These are phyloP conservation scores for Drosophila ustulata DNA, from an alignment of 2,888 invertebrate genomes.

Conservation along the genomic window DNA sequence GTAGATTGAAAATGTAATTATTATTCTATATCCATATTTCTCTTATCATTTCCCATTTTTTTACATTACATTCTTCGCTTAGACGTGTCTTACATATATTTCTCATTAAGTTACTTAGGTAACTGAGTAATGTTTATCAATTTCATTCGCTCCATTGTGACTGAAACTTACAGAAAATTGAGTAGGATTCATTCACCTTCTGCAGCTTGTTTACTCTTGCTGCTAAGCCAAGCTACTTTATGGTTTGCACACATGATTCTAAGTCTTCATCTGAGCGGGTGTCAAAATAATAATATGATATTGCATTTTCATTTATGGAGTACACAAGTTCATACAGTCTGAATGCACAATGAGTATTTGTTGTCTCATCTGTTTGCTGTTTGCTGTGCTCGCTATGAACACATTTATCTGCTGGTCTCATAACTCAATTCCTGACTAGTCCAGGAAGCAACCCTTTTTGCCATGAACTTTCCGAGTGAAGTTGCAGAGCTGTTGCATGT, in stretches of 20 bases:
- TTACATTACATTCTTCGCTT: too few species aligned
- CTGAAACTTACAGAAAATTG: neutral
- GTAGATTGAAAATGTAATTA: too few species aligned
- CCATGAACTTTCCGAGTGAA: slow-evolving; percentile 33
- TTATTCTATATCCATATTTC: too few species aligned
- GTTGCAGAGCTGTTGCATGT: slow-evolving; percentile 48
- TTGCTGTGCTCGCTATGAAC: slow-evolving; percentile 13
- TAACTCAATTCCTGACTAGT: slow-evolving; percentile 42
- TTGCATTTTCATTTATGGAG: slow-evolving; percentile 9
- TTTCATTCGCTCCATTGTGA: slow-evolving; percentile 1
- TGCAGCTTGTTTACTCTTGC: neutral
- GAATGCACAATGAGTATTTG: neutral
- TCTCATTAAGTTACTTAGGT: neutral
- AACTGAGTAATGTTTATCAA: neutral
- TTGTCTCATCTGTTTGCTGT: slow-evolving; percentile 42
- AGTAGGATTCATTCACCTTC: slow-evolving; percentile 1
- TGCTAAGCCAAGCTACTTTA: neutral
- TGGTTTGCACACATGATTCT: neutral
- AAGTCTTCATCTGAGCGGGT: neutral
- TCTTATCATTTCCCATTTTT: too few species aligned
- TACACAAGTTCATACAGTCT: slow-evolving; percentile 4
- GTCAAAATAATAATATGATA: slow-evolving; percentile 33
- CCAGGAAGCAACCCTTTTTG: slow-evolving; percentile 51
- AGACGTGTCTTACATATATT: too few species aligned
- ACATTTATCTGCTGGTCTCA: slow-evolving; percentile 42